Conservation (phyloP, 2,888 invertebrate species). For the Papilio demoleus region DNA sequence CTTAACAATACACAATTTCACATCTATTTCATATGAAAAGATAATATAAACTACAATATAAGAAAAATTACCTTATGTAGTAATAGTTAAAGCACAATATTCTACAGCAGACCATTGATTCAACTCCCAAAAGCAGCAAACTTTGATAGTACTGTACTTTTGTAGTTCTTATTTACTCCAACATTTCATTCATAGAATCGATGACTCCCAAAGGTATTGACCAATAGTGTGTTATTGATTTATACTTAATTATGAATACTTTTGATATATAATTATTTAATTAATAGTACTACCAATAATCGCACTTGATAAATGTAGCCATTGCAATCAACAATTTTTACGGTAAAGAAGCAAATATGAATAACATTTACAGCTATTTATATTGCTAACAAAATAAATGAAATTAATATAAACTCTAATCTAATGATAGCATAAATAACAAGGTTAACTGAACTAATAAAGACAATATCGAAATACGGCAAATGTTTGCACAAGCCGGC, state of each 20-base stretch:
- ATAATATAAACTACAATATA: not conserved
- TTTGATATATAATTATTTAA: not conserved
- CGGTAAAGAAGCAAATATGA: too few relatives aligned
- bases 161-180: not conserved
- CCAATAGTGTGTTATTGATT: constrained; percentile 7
- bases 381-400: too few relatives aligned
- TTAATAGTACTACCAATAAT: too few relatives aligned
- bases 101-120: not conserved
- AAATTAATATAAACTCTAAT: not conserved
- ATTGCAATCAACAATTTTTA: not conserved
- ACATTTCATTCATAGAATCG: constrained; percentile 3
- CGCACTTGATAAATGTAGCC: not conserved
- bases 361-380: too few relatives aligned
- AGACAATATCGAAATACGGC: constrained; percentile 21
- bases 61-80: not conserved
- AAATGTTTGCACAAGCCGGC: constrained; percentile 24
- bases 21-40: not conserved
- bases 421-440: not conserved
- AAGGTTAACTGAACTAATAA: constrained; percentile 22
- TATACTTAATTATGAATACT: not conserved
- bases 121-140: not conserved
- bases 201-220: constrained; percentile 6
- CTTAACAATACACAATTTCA: constrained; percentile 19
- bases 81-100: not conserved
- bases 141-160: not conserved